Conservation (phyloP, 2,113 vertebrate species). For the Bubalus kerabau region DNA sequence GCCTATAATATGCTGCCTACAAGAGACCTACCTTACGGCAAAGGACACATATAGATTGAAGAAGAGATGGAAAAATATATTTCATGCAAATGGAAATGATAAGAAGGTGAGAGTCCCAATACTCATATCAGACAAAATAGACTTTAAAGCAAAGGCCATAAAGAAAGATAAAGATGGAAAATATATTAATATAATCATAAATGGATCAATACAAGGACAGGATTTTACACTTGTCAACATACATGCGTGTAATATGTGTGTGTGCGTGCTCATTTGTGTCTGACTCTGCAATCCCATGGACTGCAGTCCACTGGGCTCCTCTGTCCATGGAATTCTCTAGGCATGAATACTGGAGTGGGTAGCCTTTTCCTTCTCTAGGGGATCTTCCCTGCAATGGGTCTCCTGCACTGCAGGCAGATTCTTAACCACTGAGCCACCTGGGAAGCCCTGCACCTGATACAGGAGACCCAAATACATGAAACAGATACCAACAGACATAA, state of each 20-base stretch:
- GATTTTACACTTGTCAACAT: not conserved
- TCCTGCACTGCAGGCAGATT: not conserved
- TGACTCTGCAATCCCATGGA: not conserved
- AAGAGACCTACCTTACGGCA: not conserved
- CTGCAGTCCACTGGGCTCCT: not conserved
- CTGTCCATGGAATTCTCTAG: not conserved
- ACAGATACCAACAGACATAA: not conserved
- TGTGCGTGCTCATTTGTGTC: not conserved
- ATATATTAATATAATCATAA: not conserved
- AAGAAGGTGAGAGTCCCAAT: not conserved
- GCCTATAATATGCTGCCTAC: not conserved
- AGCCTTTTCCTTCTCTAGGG: not conserved
- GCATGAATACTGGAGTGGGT: not conserved
- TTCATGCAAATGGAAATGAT: not conserved
- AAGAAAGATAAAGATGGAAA: not conserved
- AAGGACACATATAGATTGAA: not conserved
- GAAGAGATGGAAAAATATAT: not conserved
- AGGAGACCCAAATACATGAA: not conserved
- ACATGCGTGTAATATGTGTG: not conserved
- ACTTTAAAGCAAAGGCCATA: not conserved
- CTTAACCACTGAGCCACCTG: not conserved
- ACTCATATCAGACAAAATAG: not conserved
- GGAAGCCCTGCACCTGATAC: not conserved
- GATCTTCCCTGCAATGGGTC: not conserved
- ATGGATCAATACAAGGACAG: not conserved